phyloP scores from a whole-genome alignment of 2,888 invertebrate genomes.

The Orthonychiurus folsomi region DNA sequence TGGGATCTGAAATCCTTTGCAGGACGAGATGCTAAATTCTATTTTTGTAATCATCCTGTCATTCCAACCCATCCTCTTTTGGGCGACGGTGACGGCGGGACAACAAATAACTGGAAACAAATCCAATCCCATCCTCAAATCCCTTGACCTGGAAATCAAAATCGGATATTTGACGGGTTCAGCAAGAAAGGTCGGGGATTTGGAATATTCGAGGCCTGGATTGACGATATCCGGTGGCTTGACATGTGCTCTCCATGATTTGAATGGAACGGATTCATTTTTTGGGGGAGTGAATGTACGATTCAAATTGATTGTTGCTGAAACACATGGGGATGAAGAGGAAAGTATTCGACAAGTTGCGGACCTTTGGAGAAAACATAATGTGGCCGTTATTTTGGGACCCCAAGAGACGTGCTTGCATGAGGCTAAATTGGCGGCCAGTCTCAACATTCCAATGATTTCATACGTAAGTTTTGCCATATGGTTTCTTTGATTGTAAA shows the following conservation, averaged over 20 bases:
- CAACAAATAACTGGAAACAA: background rate
- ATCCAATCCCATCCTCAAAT: background rate
- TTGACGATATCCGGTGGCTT: slow-evolving; percentile 70
- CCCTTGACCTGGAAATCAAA: slow-evolving; percentile 28
- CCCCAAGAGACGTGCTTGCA: slow-evolving; percentile 85
- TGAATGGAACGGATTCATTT: slow-evolving; percentile 46
- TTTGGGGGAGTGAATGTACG: slow-evolving; percentile 20
- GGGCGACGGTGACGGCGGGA: background rate
- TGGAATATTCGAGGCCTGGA: slow-evolving; percentile 70
- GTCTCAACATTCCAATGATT: slow-evolving; percentile 90
- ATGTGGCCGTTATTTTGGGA: slow-evolving; percentile 80
- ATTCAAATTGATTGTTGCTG: slow-evolving; percentile 54
- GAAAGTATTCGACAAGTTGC: slow-evolving; percentile 78
- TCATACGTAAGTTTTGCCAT: slow-evolving; percentile 94
- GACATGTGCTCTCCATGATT: slow-evolving; percentile 73
- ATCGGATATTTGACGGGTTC: slow-evolving; percentile 79
- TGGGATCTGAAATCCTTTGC: too few species aligned
- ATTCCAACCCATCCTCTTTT: background rate
- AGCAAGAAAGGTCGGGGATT: slow-evolving; percentile 64
- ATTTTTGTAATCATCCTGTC: slow-evolving; percentile 3
- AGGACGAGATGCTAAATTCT: background rate
- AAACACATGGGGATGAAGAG: slow-evolving; percentile 82
- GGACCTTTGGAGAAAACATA: slow-evolving; percentile 63
- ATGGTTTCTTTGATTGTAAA: background rate
- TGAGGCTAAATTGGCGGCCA: slow-evolving; percentile 85